Conservation (phyloP, 2,797 vertebrate genomes). For the Onychomys arenicola region DNA sequence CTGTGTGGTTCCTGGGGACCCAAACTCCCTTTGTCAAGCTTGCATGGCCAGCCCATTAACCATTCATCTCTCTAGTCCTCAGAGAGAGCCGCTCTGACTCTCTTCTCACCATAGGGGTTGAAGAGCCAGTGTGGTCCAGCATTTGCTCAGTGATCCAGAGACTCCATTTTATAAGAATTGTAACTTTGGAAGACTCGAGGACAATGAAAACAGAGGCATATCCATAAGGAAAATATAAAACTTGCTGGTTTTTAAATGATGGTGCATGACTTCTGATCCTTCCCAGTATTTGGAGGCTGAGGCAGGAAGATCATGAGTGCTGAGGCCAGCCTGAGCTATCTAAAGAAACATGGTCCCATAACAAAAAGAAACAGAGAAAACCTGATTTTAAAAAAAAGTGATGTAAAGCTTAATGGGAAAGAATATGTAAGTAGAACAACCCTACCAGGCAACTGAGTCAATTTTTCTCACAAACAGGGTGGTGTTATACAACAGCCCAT, state of each 20-base stretch:
- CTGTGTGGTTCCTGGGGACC: background rate
- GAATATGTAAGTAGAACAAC: background rate
- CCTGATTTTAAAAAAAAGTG: background rate
- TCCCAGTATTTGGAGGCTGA: background rate
- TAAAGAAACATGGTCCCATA: background rate
- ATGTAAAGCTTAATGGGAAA: background rate
- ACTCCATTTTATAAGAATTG: background rate
- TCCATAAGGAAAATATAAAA: background rate
- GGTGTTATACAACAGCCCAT: too few relatives aligned
- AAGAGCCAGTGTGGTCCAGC: background rate
- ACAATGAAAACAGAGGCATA: background rate
- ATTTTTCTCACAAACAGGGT: background rate
- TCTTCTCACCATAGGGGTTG: background rate
- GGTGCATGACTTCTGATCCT: background rate
- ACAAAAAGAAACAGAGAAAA: background rate
- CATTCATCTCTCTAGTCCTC: background rate
- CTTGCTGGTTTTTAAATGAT: too few relatives aligned
- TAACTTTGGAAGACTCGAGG: background rate
- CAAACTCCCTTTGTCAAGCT: background rate
- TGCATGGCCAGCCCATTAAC: background rate
- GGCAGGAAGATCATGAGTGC: background rate
- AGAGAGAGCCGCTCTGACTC: background rate
- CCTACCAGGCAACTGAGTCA: background rate
- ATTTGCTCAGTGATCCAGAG: background rate
- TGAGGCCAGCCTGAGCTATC: background rate